Conservation (phyloP, 2,113 vertebrate species). For the Emydocephalus ijimae region DNA sequence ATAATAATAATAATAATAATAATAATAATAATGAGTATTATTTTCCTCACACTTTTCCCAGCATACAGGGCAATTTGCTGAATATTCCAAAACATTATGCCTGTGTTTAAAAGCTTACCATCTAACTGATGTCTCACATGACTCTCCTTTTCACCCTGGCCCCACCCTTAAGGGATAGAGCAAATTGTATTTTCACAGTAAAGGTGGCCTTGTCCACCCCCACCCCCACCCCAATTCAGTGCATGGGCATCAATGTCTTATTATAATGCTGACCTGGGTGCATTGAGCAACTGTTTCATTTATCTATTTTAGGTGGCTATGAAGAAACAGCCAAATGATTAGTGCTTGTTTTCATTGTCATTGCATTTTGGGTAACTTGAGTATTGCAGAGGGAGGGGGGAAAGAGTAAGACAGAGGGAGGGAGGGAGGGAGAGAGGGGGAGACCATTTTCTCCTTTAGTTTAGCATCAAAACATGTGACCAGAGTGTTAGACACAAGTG, state of each 20-base stretch:
- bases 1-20: no score
- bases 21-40: no score
- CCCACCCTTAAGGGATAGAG: not conserved
- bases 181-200: not conserved
- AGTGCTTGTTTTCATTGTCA: not conserved
- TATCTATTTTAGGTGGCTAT: not conserved
- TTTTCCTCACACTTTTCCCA: not conserved
- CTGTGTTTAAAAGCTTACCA: not conserved
- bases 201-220: not conserved
- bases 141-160: not conserved
- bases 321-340: not conserved
- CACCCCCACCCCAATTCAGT: not conserved
- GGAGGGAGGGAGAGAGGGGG: no score
- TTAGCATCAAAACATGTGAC: not conserved
- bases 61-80: not conserved
- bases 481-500: not conserved
- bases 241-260: not conserved
- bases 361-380: not conserved
- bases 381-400: not conserved
- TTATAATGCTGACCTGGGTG: not conserved
- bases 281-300: not conserved
- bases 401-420: not conserved
- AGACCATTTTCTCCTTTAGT: not conserved
- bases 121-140: not conserved
- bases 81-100: not conserved